Evolutionary conservation across 2,113 vertebrate species (phyloP).

Genomic region (Casuarius casuarius): DNA sequence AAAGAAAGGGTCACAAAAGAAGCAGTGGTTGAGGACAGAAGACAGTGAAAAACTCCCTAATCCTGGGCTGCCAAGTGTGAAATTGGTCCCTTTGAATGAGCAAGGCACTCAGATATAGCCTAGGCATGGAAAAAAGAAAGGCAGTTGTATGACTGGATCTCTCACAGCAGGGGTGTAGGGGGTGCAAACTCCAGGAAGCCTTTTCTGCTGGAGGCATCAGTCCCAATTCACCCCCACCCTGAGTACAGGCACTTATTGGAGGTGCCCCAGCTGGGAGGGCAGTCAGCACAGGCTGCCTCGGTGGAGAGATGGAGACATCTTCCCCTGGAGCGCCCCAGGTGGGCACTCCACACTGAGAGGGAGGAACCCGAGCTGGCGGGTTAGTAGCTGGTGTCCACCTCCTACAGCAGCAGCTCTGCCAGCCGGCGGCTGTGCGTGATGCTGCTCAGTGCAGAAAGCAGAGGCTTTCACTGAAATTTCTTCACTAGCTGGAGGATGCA

Average conservation of each 20-base stretch:
- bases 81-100: neutral
- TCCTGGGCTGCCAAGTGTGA: neutral
- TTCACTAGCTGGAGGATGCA: neutral
- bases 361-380: neutral
- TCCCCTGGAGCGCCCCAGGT: neutral
- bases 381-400: neutral
- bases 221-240: neutral
- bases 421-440: accelerated
- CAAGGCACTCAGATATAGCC: accelerated
- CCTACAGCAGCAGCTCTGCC: accelerated
- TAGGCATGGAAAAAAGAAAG: neutral
- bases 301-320: neutral
- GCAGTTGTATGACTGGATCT: neutral
- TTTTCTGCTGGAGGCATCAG: accelerated
- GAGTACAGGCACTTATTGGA: neutral
- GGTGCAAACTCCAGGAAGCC: neutral
- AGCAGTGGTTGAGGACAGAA: neutral
- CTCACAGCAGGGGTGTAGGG: too few species aligned
- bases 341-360: neutral
- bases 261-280: accelerated
- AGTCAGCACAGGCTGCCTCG: neutral
- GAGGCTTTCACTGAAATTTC: neutral
- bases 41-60: neutral
- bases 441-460: neutral
- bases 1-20: neutral